Conservation (phyloP, 2,888 invertebrate species). For the Rhimphoctona megacephalus region DNA sequence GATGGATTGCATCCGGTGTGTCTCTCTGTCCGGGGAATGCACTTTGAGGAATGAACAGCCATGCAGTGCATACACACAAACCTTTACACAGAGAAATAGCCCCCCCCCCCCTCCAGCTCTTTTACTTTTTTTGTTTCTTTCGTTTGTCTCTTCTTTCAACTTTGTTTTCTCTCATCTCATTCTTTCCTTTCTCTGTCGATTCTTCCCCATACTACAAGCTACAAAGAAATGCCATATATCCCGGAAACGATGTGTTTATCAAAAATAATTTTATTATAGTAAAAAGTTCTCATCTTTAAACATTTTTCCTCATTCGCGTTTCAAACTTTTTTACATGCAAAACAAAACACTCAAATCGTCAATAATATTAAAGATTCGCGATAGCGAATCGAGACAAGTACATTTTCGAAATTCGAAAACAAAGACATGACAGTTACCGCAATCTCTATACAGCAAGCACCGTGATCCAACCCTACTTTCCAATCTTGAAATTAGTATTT, state of each 20-base stretch:
- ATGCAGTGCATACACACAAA: slow-evolving; percentile 52
- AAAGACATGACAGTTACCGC: no score
- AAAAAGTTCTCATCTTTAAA: no score
- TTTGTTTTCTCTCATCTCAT: slow-evolving; percentile 20
- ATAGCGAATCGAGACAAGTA: no score
- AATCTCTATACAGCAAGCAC: no score
- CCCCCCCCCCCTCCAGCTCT: background rate
- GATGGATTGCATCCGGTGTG: slow-evolving; percentile 83
- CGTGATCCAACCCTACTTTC: no score
- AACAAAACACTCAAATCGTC: no score
- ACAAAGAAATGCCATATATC: background rate
- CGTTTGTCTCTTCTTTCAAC: slow-evolving; percentile 25
- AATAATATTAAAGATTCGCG: no score
- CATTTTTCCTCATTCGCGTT: no score
- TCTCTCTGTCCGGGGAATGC: slow-evolving; percentile 76
- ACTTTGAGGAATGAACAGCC: slow-evolving; percentile 70
- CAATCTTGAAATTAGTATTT: no score
- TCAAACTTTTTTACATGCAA: no score
- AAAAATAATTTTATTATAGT: no score
- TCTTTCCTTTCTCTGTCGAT: slow-evolving; percentile 47
- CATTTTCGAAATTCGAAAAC: no score
- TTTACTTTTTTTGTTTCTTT: slow-evolving; percentile 47
- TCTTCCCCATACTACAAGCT: background rate
- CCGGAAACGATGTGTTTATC: background rate
- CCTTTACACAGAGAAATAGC: background rate